Base-by-base conservation (phyloP, 1,140 invertebrate species). In the Drosophila kepulauana region DNA sequence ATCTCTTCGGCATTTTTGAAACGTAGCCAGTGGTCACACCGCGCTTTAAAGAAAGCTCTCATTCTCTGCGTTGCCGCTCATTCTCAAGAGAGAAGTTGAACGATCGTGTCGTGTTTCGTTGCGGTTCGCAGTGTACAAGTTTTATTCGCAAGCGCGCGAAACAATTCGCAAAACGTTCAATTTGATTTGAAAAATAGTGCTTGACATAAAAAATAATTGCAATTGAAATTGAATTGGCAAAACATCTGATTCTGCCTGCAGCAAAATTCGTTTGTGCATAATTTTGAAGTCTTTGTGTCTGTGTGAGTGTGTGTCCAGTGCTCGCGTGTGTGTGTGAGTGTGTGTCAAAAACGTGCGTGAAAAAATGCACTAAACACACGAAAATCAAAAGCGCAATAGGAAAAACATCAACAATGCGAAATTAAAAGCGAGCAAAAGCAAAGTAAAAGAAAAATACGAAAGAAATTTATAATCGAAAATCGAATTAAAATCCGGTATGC, bases 321-420 rank as follows among this genome's bases (percentile, higher is more conserved):
- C 41, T 15, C 56, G 54, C 41, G 69, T 69, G 49, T 67, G 67
- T 64, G 45, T 65, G 67, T 52, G 16, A 35, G 15, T 38, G 35
- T 10, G 35, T 67, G 13, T 43, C 46, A 25, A 10, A 38, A 38
- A 62, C 3, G 69, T 77, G 69, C 84, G 82, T 88, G 84, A 67
- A 88, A 74, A 77, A 82, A 87, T 86, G 71, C 82, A 87, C 58
- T 80, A 85, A 74, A 13, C 41, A 64, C 16, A 35, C 20, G 20
- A 35, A 69, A 69, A 62, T 65, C 46, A 79, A 73, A 69, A 58
- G 33, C 59, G 15, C 63, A 81, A 35, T 61, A 66, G 56, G 49
- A 52, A 68, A 56, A 49, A n/a, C 20, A 67, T 71, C 51, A 8
- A 62, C 66, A 84, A 84, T 84, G 84, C 77, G 25, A 78, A 71